Percentiles rank a stretch among this genome's conserved stretches.
phyloP scores from a whole-genome alignment of 1,140 invertebrate species.

The Leptestheria dahalacensis region DNA sequence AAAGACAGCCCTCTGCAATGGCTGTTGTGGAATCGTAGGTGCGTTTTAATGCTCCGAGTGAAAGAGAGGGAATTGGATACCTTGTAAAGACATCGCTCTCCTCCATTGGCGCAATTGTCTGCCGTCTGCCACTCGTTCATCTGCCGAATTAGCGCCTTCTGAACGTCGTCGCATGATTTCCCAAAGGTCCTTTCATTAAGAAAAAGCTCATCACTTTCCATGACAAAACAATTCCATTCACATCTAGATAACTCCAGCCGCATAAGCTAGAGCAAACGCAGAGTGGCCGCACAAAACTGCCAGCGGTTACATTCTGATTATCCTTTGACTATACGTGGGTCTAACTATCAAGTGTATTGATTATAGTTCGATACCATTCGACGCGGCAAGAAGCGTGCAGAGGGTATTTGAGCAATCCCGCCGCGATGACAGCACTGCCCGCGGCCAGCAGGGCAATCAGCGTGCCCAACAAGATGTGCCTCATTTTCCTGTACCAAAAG shows the following conservation, averaged over 20 bases:
- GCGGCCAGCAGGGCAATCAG: background rate
- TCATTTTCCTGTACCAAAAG: too few species aligned
- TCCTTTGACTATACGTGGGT: too few species aligned
- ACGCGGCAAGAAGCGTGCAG: constrained; percentile 13
- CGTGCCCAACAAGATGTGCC: background rate
- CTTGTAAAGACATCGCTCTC: background rate
- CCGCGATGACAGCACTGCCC: background rate
- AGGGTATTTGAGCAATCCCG: background rate
- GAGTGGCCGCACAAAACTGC: too few species aligned
- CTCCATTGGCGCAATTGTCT: background rate
- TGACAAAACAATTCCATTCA: too few species aligned
- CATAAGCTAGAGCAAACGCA: too few species aligned
- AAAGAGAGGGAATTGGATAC: background rate
- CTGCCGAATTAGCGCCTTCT: background rate
- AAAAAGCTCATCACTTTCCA: background rate
- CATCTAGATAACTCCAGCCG: too few species aligned
- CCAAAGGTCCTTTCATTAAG: background rate
- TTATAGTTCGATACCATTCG: constrained; percentile 3
- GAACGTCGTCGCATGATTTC: background rate
- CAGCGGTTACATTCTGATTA: too few species aligned
- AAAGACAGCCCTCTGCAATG: background rate
- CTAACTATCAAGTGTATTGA: background rate
- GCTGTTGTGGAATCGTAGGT: background rate
- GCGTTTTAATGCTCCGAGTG: background rate
- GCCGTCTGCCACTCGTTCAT: background rate